Conservation (phyloP, 2,888 invertebrate species). For the Ommatoiulus sabulosus region DNA sequence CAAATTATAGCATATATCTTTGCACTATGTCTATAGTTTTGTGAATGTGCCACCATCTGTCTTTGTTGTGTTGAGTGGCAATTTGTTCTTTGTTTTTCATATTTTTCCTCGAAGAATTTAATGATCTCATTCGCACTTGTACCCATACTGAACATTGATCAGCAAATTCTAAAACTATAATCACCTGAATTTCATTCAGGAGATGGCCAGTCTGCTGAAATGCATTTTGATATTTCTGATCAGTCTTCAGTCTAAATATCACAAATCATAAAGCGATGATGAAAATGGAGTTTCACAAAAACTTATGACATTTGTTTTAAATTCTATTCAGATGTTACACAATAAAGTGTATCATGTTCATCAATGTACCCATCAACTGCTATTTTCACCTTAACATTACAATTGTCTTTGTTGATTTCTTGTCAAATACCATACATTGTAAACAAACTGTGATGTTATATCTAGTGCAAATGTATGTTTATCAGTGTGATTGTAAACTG, state of each 20-base stretch:
- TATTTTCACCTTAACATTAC: background rate
- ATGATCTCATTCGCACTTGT: background rate
- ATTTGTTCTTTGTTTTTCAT: background rate
- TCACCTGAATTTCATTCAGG: background rate
- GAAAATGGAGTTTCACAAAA: too few species aligned
- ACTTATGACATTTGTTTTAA: too few species aligned
- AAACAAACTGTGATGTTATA: conserved; percentile 22
- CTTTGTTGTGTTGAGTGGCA: background rate
- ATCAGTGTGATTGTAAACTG: background rate
- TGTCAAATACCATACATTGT: conserved; percentile 8
- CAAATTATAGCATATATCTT: background rate
- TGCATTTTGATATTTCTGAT: background rate
- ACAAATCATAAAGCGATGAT: background rate
- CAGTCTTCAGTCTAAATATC: background rate
- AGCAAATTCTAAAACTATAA: background rate
- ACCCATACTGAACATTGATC: background rate
- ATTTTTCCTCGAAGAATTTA: background rate
- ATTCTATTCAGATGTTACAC: background rate
- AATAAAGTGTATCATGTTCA: conserved; percentile 5
- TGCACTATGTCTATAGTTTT: background rate
- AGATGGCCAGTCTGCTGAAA: background rate
- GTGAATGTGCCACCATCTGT: background rate
- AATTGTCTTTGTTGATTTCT: conserved; percentile 3
- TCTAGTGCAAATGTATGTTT: background rate
- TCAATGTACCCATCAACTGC: background rate